Conservation (phyloP, 2,888 invertebrate species). For the Lacanobia wlatinum region DNA sequence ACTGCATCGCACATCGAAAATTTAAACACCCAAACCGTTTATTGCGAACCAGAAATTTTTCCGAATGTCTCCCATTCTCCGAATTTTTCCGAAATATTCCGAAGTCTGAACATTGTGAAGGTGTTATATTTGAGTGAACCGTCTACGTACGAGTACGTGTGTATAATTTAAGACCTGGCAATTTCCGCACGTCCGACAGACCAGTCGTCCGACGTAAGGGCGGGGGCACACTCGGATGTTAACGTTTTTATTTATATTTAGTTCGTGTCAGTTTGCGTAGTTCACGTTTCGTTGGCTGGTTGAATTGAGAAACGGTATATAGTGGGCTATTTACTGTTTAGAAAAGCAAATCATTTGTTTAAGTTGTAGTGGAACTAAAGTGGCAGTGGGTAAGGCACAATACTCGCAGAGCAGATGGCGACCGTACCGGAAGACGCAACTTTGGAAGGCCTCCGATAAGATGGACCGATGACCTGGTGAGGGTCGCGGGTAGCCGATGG, state of each 20-base stretch:
- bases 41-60: constrained; percentile 8
- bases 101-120: constrained; percentile 42
- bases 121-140: constrained; percentile 63
- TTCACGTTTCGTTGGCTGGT: not conserved
- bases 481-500: too few relatives aligned
- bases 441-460: too few relatives aligned
- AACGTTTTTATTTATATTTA: constrained; percentile 42
- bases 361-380: too few relatives aligned
- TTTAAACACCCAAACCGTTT: constrained; percentile 33
- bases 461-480: too few relatives aligned
- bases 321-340: not conserved
- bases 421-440: too few relatives aligned
- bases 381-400: too few relatives aligned
- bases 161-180: constrained; percentile 67
- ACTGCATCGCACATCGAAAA: constrained; percentile 14
- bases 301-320: not conserved
- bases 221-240: constrained; percentile 42
- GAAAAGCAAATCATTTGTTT: too few relatives aligned
- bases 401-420: too few relatives aligned
- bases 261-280: constrained; percentile 10
- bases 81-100: constrained; percentile 42
- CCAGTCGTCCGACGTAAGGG: constrained; percentile 42
- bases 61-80: constrained; percentile 4
- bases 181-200: constrained; percentile 65
- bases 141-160: constrained; percentile 48